phyloP scores from a whole-genome alignment of 2,797 vertebrate species.

The Orestias chungarensis region DNA sequence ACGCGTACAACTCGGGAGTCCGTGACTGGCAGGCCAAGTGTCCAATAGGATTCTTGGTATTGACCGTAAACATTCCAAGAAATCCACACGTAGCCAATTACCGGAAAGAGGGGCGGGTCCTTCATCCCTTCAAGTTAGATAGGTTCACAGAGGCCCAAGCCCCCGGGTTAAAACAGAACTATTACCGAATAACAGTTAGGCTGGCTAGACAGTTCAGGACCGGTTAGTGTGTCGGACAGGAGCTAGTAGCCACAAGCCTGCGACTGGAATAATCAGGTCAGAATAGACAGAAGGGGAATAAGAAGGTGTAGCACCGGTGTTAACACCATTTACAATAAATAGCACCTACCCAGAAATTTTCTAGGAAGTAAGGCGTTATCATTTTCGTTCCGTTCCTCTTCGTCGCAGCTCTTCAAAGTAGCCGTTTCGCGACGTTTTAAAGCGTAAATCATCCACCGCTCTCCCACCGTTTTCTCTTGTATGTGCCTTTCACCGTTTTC shows the following conservation, averaged over 20 bases:
- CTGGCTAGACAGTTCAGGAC: conserved; percentile 34
- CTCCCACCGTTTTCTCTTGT: conserved; percentile 71
- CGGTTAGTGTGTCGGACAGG: conserved; percentile 12
- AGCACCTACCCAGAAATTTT: conserved; percentile 93
- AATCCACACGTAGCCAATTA: conserved; percentile 65
- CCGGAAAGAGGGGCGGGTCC: conserved; percentile 33
- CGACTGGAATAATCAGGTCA: conserved; percentile 7
- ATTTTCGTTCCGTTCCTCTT: conserved; percentile 79
- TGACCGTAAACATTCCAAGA: conserved; percentile 68
- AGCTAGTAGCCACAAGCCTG: background rate
- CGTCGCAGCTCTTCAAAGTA: conserved; percentile 42
- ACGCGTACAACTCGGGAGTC: conserved; percentile 34
- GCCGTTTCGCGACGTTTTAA: conserved; percentile 59
- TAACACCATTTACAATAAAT: conserved; percentile 47
- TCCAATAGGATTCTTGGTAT: conserved; percentile 70
- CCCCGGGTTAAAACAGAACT: conserved; percentile 72
- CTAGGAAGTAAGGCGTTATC: conserved; percentile 93
- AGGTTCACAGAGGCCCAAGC: conserved; percentile 76
- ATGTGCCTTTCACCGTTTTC: conserved; percentile 77
- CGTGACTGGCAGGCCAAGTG: conserved; percentile 60
- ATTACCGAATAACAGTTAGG: conserved; percentile 59
- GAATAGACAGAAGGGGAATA: conserved; percentile 33
- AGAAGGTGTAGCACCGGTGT: conserved; percentile 58
- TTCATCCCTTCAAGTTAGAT: conserved; percentile 69
- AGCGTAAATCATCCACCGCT: conserved; percentile 72